phyloP scores from a whole-genome alignment of 2,888 invertebrate genomes.

The Pemphredon lugubris region DNA sequence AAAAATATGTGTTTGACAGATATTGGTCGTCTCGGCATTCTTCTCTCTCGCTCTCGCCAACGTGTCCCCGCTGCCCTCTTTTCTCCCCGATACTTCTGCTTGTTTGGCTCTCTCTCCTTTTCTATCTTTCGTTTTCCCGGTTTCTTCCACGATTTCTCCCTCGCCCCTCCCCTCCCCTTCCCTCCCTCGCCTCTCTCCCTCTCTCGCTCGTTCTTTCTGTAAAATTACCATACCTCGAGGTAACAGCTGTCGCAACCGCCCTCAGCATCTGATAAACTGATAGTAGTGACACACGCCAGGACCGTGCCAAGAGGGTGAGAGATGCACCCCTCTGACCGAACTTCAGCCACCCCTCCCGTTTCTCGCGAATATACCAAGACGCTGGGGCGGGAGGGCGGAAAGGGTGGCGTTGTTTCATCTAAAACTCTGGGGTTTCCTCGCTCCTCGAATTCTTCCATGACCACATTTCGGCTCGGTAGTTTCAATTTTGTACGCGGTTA shows the following conservation, averaged over 20 bases:
- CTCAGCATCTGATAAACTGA: slow-evolving; percentile 78
- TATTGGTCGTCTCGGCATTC: slow-evolving; percentile 71
- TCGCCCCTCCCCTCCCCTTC: too few relatives aligned
- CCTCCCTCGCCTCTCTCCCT: slow-evolving; percentile 13
- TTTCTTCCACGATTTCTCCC: too few relatives aligned
- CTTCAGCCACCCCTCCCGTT: slow-evolving; percentile 12
- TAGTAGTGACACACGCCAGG: slow-evolving; percentile 72
- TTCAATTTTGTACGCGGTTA: slow-evolving; percentile 69
- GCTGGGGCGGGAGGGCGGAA: too few relatives aligned
- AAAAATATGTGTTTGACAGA: slow-evolving; percentile 80
- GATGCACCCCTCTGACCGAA: background rate
- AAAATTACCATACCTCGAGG: slow-evolving; percentile 78
- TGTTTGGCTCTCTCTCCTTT: slow-evolving; percentile 1
- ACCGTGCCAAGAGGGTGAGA: slow-evolving; percentile 19
- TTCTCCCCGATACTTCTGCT: background rate
- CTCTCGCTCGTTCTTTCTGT: slow-evolving; percentile 49
- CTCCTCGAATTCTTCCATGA: background rate
- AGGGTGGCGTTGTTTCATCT: slow-evolving; percentile 60
- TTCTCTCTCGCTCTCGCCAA: slow-evolving; percentile 7
- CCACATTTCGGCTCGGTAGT: slow-evolving; percentile 17
- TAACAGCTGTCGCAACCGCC: slow-evolving; percentile 76
- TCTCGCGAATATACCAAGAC: slow-evolving; percentile 49
- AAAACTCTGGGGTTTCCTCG: slow-evolving; percentile 66
- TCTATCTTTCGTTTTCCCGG: background rate
- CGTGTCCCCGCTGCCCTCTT: slow-evolving; percentile 12